Evolutionary conservation across 2,113 vertebrate genomes (phyloP).

Genomic region (Microtus ochrogaster): DNA sequence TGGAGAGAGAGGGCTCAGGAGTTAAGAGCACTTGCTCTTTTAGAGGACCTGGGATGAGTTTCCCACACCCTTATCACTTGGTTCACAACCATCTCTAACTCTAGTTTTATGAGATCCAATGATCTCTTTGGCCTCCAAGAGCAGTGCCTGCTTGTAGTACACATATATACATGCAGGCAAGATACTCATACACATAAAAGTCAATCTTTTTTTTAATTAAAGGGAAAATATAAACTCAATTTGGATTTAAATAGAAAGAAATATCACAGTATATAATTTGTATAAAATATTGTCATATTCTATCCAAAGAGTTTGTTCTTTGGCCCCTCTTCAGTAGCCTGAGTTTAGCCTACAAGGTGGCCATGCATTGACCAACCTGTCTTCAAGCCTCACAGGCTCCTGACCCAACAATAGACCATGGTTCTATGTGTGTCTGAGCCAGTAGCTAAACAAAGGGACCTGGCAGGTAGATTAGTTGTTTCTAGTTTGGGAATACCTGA

Average conservation of each 20-base stretch:
- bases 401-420: neutral
- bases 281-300: neutral
- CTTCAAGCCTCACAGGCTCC: neutral
- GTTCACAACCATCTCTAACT: neutral
- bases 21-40: neutral
- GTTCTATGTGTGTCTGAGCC: neutral
- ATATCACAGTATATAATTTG: neutral
- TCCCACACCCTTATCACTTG: neutral
- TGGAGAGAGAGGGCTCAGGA: neutral
- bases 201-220: neutral
- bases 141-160: neutral
- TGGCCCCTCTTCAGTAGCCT: neutral
- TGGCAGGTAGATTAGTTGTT: neutral
- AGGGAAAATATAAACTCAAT: neutral
- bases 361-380: neutral
- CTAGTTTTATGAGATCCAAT: neutral
- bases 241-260: constrained; percentile 38
- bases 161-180: neutral
- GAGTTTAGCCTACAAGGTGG: neutral
- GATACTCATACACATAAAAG: neutral
- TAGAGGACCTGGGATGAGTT: neutral
- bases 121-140: neutral
- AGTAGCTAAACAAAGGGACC: neutral
- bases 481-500: neutral
- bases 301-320: neutral